Evolutionary conservation across 53 echinoderm and acorn worm species (phyloP).

Genomic region (Echinarachnius parma): DNA sequence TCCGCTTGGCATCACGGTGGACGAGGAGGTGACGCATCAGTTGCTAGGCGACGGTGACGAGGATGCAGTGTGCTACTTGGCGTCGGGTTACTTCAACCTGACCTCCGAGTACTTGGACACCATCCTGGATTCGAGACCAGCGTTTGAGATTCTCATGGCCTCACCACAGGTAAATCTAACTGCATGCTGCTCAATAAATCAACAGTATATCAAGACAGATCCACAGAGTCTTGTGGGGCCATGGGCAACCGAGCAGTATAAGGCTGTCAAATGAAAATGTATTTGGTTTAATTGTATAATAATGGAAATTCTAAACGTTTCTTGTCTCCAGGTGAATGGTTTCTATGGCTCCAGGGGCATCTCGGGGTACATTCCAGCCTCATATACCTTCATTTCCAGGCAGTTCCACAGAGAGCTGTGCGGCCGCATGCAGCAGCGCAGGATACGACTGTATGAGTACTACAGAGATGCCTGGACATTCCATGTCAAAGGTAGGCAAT

Average conservation of each 20-base stretch:
- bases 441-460: conserved; percentile 75
- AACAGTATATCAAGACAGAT: no score
- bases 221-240: no score
- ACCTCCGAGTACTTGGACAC: conserved; percentile 86
- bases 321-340: conserved; percentile 96
- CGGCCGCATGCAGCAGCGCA: conserved; percentile 32
- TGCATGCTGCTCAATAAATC: no score
- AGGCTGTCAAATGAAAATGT: no score
- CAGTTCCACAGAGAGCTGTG: conserved; percentile 61
- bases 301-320: no score
- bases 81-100: conserved; percentile 96
- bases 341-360: conserved; percentile 92
- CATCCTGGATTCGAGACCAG: conserved; percentile 61
- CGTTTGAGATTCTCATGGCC: conserved; percentile 80
- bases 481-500: conserved; percentile 99
- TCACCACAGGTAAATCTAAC: conserved; percentile 91
- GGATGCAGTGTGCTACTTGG: conserved; percentile 54
- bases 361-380: conserved; percentile 81
- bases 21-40: conserved; percentile 77
- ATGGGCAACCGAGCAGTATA: no score
- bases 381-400: conserved; percentile 85
- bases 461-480: conserved; percentile 87
- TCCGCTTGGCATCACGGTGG: conserved; percentile 72
- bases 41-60: conserved; percentile 58
- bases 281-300: no score